These are phyloP conservation scores for Oncorhynchus gorbuscha DNA, from an alignment of 2,113 vertebrate species.

Conservation along the genomic window DNA sequence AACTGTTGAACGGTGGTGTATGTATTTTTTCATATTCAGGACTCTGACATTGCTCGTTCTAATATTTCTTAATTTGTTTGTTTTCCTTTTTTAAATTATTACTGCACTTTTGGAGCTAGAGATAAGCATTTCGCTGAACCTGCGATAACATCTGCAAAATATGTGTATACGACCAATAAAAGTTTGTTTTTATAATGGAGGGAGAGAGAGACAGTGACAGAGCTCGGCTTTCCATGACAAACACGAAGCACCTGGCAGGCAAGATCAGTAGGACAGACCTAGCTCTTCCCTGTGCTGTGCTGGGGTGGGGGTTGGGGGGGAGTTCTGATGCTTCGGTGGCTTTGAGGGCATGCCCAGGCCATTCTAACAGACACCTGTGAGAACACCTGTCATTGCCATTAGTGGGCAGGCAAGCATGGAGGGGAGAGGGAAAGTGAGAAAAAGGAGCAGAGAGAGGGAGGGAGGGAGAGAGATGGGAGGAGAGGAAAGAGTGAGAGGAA, in stretches of 20 bases:
- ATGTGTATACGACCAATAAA: no score
- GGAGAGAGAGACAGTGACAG: conserved; percentile 4
- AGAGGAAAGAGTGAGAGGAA: background rate
- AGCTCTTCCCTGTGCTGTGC: background rate
- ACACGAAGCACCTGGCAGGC: conserved; percentile 33
- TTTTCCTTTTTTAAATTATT: no score
- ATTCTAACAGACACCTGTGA: conserved; percentile 57
- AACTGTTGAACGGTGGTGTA: no score
- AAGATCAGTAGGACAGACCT: conserved; percentile 15
- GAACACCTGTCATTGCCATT: conserved; percentile 63
- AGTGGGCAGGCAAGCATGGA: conserved; percentile 56
- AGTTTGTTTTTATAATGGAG: background rate
- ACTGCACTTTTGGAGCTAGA: no score
- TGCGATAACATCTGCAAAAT: no score
- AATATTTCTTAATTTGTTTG: no score
- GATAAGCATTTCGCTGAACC: no score
- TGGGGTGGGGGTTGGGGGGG: background rate
- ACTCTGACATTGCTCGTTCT: no score
- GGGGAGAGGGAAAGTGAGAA: background rate
- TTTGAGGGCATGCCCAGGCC: conserved; percentile 50
- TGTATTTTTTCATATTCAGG: no score
- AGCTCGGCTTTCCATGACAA: conserved; percentile 20
- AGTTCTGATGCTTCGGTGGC: conserved; percentile 50
- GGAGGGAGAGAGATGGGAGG: background rate
- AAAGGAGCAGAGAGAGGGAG: background rate